Conservation (phyloP, 2,888 invertebrate species). For the Polia nebulosa region DNA sequence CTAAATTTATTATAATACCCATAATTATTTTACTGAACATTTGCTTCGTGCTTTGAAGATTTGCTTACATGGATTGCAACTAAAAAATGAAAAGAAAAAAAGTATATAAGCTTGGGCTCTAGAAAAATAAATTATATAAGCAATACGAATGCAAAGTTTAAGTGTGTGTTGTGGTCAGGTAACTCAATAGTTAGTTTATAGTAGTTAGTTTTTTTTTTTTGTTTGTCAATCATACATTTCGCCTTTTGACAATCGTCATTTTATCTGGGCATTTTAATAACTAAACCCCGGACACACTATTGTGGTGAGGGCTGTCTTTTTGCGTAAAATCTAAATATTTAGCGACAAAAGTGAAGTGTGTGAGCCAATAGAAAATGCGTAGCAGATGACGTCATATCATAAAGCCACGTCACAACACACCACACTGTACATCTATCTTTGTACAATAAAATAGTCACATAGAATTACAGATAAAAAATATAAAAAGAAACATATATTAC, state of each 20-base stretch:
- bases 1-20: background rate
- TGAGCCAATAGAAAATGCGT: background rate
- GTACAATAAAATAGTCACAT: background rate
- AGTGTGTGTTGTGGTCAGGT: too few species aligned
- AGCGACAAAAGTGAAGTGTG: background rate
- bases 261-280: too few species aligned
- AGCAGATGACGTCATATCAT: background rate
- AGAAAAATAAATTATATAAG: too few species aligned
- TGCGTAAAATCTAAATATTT: background rate
- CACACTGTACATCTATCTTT: background rate
- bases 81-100: background rate
- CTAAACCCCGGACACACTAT: background rate
- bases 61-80: background rate
- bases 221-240: too few species aligned
- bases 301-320: too few species aligned
- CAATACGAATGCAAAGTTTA: too few species aligned
- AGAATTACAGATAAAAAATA: background rate
- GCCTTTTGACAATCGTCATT: too few species aligned
- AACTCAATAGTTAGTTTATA: too few species aligned
- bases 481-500: background rate
- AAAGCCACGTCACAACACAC: background rate
- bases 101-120: too few species aligned
- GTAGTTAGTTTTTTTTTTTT: too few species aligned
- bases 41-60: too few species aligned
- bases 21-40: background rate